Base-by-base conservation (phyloP, 1,140 invertebrate species). In the Eubasilissa regina region DNA sequence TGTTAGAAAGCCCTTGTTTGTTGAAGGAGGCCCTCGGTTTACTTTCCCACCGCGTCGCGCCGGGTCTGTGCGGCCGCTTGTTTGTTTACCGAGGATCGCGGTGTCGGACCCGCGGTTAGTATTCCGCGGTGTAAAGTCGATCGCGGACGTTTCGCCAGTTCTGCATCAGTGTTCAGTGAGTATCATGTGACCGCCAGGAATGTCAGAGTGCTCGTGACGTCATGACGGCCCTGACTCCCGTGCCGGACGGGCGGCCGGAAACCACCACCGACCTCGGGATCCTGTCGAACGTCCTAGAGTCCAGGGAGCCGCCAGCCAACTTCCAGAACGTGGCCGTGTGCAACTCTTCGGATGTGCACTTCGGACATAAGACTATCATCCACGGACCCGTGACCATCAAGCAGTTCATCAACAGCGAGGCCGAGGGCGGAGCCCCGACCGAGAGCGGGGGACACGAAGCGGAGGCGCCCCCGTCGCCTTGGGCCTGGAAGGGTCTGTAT, bases 351-450 rank as follows among this genome's bases (percentile, higher is more conserved):
- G 91, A 92, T 79, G 90, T 93, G 4, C 91, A 92, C 81, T 89
- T 93, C 47, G 92, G 92, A 10, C 91, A 92, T 78, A 93, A 92
- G 81, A 92, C 91, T 4, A 91, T 90, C 80, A 93, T 92, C 84
- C 91, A 92, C 77, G 92, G 91, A 15, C 92, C 92, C 0, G 92
- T 93, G 6, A 93, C 91, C 45, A 93, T 93, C 47, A 66, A 72
- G 25, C 48, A 70, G 35, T 48, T 58, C 21, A 74, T 45, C 66
- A 56, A 58, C 44, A 48, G 12, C 11, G 44, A 48, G 8, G 48
- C n/a, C 9, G 56, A 21, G 0, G 56, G 45, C 11, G 4, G 19
- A 0, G 8, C n/a, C 35, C 35, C 66, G 15, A 25, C 19, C 9
- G 35, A 19, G 13, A 51, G 15, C 53, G 70, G 4, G 48, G 21